Percentiles rank a stretch among this genome's conserved stretches.
Conservation (phyloP, 92 coral and sea anemone species). For the Desmophyllum pertusum region DNA sequence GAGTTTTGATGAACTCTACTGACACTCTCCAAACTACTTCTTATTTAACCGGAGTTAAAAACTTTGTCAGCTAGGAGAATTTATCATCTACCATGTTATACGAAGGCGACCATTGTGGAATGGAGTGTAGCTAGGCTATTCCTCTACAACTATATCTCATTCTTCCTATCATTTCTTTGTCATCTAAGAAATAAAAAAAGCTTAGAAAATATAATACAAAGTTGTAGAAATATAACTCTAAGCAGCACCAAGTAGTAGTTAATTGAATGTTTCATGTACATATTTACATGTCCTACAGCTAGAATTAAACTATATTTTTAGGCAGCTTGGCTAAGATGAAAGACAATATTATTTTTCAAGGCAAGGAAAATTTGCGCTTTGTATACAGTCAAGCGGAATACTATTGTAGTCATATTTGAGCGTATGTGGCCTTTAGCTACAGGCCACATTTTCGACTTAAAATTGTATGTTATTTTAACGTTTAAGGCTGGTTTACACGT, state of each 20-base stretch:
- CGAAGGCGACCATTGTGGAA: background rate
- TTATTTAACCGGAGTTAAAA: background rate
- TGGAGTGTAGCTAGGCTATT: background rate
- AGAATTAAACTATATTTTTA: background rate
- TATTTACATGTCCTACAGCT: background rate
- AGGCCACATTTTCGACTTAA: background rate
- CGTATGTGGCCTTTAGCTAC: background rate
- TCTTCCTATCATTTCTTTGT: background rate
- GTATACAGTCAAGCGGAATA: background rate
- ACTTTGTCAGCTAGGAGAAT: background rate
- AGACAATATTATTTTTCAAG: background rate
- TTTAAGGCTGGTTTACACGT: too few species aligned
- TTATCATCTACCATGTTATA: background rate
- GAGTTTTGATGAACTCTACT: too few species aligned
- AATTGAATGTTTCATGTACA: background rate
- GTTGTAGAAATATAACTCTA: slow-evolving; percentile 2
- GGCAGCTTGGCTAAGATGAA: slow-evolving; percentile 31
- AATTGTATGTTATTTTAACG: background rate
- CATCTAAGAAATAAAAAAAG: background rate
- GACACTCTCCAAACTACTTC: background rate
- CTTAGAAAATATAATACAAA: slow-evolving; percentile 6
- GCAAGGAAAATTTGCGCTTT: background rate
- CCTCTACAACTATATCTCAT: background rate
- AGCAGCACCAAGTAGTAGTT: background rate
- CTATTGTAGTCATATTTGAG: background rate